Evolutionary conservation across 2,797 vertebrate species (phyloP).

Genomic region (Octomys mimax): DNA sequence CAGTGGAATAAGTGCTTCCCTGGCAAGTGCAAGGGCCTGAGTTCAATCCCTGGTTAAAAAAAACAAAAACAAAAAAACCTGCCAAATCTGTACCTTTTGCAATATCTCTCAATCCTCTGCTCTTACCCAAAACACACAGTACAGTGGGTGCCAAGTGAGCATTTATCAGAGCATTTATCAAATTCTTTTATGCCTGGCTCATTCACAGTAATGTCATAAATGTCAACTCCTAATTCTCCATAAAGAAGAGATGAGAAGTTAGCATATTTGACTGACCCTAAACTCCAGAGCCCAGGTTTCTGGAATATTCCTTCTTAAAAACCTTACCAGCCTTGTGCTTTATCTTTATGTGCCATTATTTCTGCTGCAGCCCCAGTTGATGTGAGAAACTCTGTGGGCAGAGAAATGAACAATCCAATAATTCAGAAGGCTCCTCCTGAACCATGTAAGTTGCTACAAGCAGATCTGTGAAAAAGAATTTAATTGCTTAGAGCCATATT

Average conservation of each 20-base stretch:
- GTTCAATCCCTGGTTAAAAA: too few species aligned
- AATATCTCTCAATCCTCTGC: neutral
- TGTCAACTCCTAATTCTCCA: constrained; percentile 37
- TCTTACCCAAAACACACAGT: neutral
- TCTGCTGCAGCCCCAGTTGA: constrained; percentile 42
- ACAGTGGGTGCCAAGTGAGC: neutral
- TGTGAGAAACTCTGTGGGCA: constrained; percentile 53
- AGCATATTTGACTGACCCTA: constrained; percentile 19
- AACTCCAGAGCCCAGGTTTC: constrained; percentile 15
- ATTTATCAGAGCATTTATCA: neutral
- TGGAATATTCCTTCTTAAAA: constrained; percentile 60
- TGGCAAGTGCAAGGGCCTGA: too few species aligned
- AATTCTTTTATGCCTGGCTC: neutral
- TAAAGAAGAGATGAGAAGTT: constrained; percentile 60
- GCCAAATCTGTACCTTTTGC: neutral
- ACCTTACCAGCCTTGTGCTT: constrained; percentile 27
- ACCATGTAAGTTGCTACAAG: neutral
- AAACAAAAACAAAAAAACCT: neutral
- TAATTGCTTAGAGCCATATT: constrained; percentile 65
- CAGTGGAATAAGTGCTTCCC: too few species aligned
- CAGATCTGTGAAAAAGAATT: constrained; percentile 60
- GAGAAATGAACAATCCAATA: constrained; percentile 62
- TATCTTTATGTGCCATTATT: constrained; percentile 67
- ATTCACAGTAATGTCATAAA: constrained; percentile 6
- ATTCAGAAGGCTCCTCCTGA: constrained; percentile 48